Conservation (phyloP, 64 coral and sea anemone genomes). For the Anthopleura sola region DNA sequence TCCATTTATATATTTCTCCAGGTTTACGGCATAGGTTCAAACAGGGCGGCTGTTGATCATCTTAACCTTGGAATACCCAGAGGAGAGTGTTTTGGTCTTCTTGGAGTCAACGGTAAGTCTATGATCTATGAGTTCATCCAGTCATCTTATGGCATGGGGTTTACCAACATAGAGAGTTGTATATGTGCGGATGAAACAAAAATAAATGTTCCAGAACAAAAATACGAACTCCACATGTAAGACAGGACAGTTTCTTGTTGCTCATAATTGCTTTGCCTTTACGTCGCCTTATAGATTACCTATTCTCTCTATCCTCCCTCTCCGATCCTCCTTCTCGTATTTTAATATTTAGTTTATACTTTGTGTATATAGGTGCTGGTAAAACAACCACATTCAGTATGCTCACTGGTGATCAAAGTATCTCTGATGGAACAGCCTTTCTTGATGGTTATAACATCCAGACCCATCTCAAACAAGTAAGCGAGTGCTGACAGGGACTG, state of each 20-base stretch:
- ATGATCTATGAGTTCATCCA: too few relatives aligned
- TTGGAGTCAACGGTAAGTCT: constrained; percentile 87
- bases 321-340: too few relatives aligned
- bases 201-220: too few relatives aligned
- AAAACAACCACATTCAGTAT: constrained; percentile 98
- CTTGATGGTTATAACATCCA: constrained; percentile 87
- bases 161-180: too few relatives aligned
- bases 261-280: too few relatives aligned
- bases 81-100: constrained; percentile 93
- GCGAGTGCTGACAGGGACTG: not conserved
- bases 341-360: not conserved
- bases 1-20: constrained; percentile 1
- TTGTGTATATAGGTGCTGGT: constrained; percentile 66
- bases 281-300: too few relatives aligned
- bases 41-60: constrained; percentile 89
- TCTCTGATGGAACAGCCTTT: constrained; percentile 83
- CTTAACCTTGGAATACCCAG: constrained; percentile 79
- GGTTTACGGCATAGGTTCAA: constrained; percentile 83
- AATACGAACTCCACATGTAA: too few relatives aligned
- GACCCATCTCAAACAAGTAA: constrained; percentile 80
- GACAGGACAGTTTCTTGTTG: not conserved
- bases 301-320: too few relatives aligned
- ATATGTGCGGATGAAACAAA: too few relatives aligned
- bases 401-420: constrained; percentile 90
- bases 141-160: too few relatives aligned